Evolutionary conservation across 2,113 vertebrate genomes (phyloP).

Genomic region (Poeciliopsis retropinna): DNA sequence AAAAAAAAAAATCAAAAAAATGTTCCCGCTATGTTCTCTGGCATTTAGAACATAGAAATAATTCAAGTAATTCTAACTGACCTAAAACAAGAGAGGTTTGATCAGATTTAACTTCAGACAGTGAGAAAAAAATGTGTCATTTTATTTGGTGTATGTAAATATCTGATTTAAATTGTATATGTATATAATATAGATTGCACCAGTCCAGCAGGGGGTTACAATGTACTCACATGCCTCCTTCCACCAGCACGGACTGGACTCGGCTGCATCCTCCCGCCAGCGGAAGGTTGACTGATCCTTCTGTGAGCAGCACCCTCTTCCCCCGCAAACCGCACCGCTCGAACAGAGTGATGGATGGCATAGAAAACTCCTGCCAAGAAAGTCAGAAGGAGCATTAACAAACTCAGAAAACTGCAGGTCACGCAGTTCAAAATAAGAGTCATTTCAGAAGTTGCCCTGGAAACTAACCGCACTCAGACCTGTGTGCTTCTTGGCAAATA

Average conservation of each 20-base stretch:
- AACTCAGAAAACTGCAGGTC: conserved; percentile 4
- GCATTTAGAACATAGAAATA: no score
- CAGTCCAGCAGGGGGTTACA: neutral
- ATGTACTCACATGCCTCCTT: conserved; percentile 90
- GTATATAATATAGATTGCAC: no score
- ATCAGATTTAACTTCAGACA: no score
- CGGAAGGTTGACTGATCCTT: conserved; percentile 85
- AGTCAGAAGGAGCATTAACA: conserved; percentile 5
- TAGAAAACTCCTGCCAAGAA: conserved; percentile 86
- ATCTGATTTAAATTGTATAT: no score
- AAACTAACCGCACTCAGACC: conserved; percentile 23
- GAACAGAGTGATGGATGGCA: conserved; percentile 87
- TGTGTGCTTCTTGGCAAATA: neutral
- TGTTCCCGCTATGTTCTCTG: no score
- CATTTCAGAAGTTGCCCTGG: conserved; percentile 42
- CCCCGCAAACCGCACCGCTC: conserved; percentile 86
- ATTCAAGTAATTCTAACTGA: no score
- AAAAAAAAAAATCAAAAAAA: no score
- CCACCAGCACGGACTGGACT: conserved; percentile 87
- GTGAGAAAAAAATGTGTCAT: no score
- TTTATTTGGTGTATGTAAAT: no score
- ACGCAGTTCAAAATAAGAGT: conserved; percentile 6
- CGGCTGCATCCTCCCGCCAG: conserved; percentile 84
- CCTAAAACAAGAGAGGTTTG: no score
- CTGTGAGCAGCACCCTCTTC: conserved; percentile 85